phyloP scores from a whole-genome alignment of 1,140 invertebrate species.

The Danaus melanippus region DNA sequence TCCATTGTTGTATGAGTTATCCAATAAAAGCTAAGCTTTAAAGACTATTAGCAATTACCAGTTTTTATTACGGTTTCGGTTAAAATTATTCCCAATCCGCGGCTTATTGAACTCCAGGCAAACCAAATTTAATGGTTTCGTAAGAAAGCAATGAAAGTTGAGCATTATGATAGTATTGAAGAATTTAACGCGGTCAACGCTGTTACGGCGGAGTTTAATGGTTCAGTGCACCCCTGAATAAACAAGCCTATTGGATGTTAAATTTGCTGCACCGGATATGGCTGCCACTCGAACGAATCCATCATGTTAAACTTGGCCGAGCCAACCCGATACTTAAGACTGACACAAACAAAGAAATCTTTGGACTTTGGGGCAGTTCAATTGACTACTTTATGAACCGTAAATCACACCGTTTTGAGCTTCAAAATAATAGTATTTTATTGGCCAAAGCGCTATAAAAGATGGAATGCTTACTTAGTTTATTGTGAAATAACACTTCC shows the following conservation, averaged over 20 bases:
- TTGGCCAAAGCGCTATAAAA: conserved; percentile 43
- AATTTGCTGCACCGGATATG: conserved; percentile 68
- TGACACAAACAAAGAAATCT: conserved; percentile 34
- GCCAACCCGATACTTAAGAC: conserved; percentile 25
- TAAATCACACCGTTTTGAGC: conserved; percentile 65
- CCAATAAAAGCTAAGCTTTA: conserved; percentile 13
- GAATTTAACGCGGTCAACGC: conserved; percentile 64
- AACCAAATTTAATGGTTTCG: conserved; percentile 58
- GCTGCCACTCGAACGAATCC: conserved; percentile 62
- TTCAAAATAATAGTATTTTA: conserved; percentile 69
- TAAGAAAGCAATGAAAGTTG: conserved; percentile 67
- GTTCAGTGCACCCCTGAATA: conserved; percentile 70
- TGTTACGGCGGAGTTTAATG: conserved; percentile 60
- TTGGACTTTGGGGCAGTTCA: conserved; percentile 33
- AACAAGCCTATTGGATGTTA: conserved; percentile 65
- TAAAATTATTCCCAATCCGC: conserved; percentile 35
- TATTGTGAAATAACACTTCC: conserved; percentile 43
- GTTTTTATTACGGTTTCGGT: conserved; percentile 38
- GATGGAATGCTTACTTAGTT: conserved; percentile 57
- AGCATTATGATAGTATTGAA: conserved; percentile 68
- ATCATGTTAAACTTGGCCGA: conserved; percentile 46
- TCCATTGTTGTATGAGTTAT: conserved; percentile 12
- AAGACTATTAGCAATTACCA: conserved; percentile 32
- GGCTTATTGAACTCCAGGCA: conserved; percentile 49
- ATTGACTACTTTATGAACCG: conserved; percentile 51